Conservation (phyloP, 2,888 invertebrate genomes). For the Lysandra bellargus region DNA sequence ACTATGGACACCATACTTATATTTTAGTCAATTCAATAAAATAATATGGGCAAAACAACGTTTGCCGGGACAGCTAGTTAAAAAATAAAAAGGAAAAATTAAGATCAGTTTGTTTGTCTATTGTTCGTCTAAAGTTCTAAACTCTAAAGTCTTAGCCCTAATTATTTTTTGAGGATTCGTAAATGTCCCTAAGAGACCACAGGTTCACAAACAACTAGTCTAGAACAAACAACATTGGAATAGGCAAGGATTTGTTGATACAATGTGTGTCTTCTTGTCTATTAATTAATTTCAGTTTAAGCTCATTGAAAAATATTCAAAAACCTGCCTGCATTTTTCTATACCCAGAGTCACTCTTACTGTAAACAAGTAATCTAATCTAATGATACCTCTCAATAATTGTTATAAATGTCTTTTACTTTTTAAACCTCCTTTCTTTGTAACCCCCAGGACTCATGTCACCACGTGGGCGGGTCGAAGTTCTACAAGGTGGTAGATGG, state of each 20-base stretch:
- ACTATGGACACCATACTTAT: too few relatives aligned
- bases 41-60: too few relatives aligned
- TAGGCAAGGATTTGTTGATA: not conserved
- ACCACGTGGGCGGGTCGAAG: constrained; percentile 74
- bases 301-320: too few relatives aligned
- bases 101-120: not conserved
- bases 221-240: not conserved
- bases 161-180: too few relatives aligned
- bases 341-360: too few relatives aligned
- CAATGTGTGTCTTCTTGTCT: not conserved
- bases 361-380: too few relatives aligned
- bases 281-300: too few relatives aligned
- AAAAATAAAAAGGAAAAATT: not conserved
- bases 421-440: constrained; percentile 32
- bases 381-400: not conserved
- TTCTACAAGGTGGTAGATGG: constrained; percentile 73
- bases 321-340: too few relatives aligned
- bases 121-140: not conserved
- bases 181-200: too few relatives aligned
- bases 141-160: not conserved
- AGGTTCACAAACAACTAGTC: not conserved
- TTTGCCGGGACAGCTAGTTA: too few relatives aligned
- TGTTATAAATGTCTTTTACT: not conserved
- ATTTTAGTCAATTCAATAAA: too few relatives aligned
- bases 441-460: constrained; percentile 67